Base-by-base conservation (phyloP, 1,140 invertebrate genomes). In the Lineus longissimus region DNA sequence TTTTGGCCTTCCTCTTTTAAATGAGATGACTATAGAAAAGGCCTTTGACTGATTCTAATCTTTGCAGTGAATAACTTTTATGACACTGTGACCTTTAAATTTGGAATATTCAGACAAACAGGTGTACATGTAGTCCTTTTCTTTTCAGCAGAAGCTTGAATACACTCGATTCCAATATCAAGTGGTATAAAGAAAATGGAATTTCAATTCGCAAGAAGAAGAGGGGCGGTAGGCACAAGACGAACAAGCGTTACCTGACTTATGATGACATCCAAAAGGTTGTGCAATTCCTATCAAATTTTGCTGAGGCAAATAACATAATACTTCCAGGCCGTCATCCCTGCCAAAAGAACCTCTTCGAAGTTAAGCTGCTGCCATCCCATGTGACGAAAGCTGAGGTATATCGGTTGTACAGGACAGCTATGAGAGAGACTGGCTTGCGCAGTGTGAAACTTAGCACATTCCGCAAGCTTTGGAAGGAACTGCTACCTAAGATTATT, bases 321-420 rank as follows among this genome's bases (percentile, higher is more conserved):
- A 58, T 66, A 13, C 55, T 73, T n/a, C 67, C 70, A 15, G 71
- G 70, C 13, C 19, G 70, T n/a, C 41, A 68, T 9, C 71, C 68
- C 22, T 65, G 68, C 36, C 68, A 56, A 58, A 69, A 63, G 56
- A 55, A 55, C 11, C n/a, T n/a, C n/a, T 19, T 30, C 30, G 62
- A 61, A n/a, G 61, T 73, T 0, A 55, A 66, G 17, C 31, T 73
- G n/a, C 22, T 70, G 29, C 65, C 67, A 62, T 61, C 58, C 9
- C 36, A 27, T 11, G 25, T 36, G 31, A 56, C 55, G 9, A 58
- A 64, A 22, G 40, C 40, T 13, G 11, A 11, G 11, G 40, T 43
- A 13, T 43, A 19, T 11, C 11, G 40, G 19, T 13, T 13, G 40
- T 43, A 43, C 19, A 43, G 19, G 19, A 19, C 40, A 19, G 40